A percentile compares a stretch with the other conserved stretches of the same genome.
Evolutionary conservation across 2,113 vertebrate genomes (phyloP).

Genomic region (Spheniscus mendiculus): DNA sequence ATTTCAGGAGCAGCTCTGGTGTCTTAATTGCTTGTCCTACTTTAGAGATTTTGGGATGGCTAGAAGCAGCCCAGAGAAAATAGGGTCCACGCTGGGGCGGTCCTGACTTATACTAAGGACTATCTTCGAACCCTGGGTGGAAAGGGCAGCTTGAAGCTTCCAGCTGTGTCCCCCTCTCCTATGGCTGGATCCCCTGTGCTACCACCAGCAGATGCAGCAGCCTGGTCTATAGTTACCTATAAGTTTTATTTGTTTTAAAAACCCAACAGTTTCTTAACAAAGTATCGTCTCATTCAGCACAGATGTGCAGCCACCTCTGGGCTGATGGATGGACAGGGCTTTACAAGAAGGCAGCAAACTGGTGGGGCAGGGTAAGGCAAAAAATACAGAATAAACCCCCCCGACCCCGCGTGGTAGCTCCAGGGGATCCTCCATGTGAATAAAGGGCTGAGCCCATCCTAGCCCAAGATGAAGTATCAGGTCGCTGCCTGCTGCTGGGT

Average conservation of each 20-base stretch:
- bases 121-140: background rate
- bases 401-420: rapidly evolving
- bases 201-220: background rate
- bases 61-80: background rate
- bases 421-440: background rate
- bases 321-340: background rate
- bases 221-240: background rate
- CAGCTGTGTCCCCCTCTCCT: background rate
- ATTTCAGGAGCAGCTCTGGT: background rate
- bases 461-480: background rate
- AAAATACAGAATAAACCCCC: background rate
- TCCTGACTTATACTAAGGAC: background rate
- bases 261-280: background rate
- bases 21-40: constrained; percentile 24
- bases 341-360: background rate
- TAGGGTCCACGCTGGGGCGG: background rate
- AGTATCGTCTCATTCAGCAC: background rate
- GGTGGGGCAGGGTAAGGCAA: background rate
- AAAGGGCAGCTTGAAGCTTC: background rate
- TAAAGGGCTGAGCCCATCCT: background rate
- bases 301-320: background rate
- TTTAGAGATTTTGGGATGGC: background rate
- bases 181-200: background rate
- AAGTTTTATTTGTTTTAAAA: background rate
- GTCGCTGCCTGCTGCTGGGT: background rate